phyloP scores from a whole-genome alignment of 2,113 vertebrate species.

The Rhodinocichla rosea region DNA sequence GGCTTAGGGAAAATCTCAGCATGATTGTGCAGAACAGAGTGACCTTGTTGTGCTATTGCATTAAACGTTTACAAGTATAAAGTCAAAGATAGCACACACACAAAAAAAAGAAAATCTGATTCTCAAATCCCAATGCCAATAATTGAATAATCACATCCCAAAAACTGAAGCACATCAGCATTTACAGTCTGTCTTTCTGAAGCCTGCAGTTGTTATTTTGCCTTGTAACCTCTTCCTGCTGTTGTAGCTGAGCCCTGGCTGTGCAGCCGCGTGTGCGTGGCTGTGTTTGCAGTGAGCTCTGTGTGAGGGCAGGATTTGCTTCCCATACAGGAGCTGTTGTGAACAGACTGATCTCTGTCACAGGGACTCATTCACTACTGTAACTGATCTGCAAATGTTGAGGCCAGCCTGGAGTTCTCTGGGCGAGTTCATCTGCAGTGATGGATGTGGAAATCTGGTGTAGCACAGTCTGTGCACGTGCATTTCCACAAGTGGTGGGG shows the following conservation, averaged over 20 bases:
- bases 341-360: not conserved
- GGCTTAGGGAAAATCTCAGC: not conserved
- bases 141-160: not conserved
- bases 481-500: not conserved
- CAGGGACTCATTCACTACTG: not conserved
- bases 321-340: not conserved
- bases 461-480: not conserved
- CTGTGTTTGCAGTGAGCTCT: not conserved
- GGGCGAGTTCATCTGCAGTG: not conserved
- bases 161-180: not conserved
- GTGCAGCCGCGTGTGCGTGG: fast-evolving
- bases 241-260: not conserved
- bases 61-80: not conserved
- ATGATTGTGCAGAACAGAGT: not conserved
- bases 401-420: not conserved
- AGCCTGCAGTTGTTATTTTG: not conserved
- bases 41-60: not conserved
- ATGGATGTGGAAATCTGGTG: not conserved
- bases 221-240: not conserved
- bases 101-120: not conserved
- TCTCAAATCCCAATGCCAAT: not conserved
- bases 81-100: not conserved
- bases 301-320: not conserved
- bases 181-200: not conserved
- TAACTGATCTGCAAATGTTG: not conserved